Evolutionary conservation across 2,113 vertebrate species (phyloP), one percentile per base, ranked within the genome.

Genomic region (Zosterops borbonicus): DNA sequence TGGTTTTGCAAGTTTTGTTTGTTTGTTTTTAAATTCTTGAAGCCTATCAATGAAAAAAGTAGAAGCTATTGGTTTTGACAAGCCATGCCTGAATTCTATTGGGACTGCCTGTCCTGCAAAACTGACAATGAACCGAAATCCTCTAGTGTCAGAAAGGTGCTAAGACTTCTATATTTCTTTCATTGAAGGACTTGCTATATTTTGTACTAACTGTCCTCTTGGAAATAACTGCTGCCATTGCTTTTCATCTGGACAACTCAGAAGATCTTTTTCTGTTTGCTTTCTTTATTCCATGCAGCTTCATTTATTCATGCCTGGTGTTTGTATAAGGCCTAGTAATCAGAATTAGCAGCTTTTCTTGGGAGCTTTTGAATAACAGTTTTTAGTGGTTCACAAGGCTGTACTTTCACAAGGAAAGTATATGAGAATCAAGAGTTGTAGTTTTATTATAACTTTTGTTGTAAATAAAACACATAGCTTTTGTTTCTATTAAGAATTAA

Each of bases 111-210:
- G 1, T 39, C n/a, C 25, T 63, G 39, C 7, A 47, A 47, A 63
- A 27, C n/a, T 2, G 1, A 15, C 2, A 8, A 13, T 18, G 5
- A 74, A 33, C 4, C 42, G 14, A 69, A 60, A 42, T 3, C 4
- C 6, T 60, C 47, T 8, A 49, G 12, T 74, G 14, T 62, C 44
- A 71, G 14, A 73, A 49, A 15, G 9, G 19, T 55, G 8, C 16
- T 15, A 18, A 8, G 42, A 29, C 12, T 74, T 64, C 17, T 59
- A 4, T 11, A 4, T 67, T 77, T 1, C 14, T 68, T 76, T 50
- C 33, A 9, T 25, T 74, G 41, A 69, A 77, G 10, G 7, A 33
- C 17, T 56, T 73, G 8, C 3, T 81, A 2, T 22, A 37, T 56
- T 47, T 67, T 73, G 4, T 64, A 47, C 8, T n/a, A 47, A 13